phyloP scores from a whole-genome alignment of 2,113 vertebrate species.

The Alexandromys fortis region DNA sequence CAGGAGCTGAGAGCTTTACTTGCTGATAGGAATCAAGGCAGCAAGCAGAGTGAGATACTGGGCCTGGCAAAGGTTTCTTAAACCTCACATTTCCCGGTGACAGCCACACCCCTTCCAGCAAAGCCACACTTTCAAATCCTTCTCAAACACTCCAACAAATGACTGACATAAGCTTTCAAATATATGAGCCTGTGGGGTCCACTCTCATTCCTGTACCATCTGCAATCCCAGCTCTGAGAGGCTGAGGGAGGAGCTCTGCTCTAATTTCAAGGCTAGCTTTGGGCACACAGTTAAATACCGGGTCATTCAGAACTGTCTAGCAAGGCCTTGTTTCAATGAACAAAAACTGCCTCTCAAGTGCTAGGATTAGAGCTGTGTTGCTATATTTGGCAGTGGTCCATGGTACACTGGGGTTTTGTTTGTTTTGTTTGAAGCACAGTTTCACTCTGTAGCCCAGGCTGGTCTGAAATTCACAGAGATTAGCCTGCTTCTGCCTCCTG shows the following conservation, averaged over 20 bases:
- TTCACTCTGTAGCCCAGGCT: background rate
- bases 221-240: background rate
- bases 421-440: background rate
- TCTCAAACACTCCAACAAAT: background rate
- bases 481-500: background rate
- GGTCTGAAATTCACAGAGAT: background rate
- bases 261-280: background rate
- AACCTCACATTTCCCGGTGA: background rate
- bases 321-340: background rate
- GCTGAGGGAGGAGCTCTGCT: background rate
- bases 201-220: background rate
- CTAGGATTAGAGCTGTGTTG: background rate
- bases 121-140: background rate
- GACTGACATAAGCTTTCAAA: background rate
- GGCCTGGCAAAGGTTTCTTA: background rate
- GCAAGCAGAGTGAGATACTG: too few species aligned
- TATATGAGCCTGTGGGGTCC: background rate
- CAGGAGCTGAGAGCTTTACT: background rate
- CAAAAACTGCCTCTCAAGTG: background rate
- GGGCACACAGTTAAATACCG: background rate
- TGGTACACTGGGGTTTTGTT: background rate
- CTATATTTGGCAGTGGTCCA: background rate
- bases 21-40: background rate
- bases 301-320: background rate
- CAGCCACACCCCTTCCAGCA: background rate